Percentiles rank a stretch among this genome's conserved stretches.
These are phyloP conservation scores for Malurus elegans DNA, from an alignment of 2,113 vertebrate genomes.

Conservation along the genomic window DNA sequence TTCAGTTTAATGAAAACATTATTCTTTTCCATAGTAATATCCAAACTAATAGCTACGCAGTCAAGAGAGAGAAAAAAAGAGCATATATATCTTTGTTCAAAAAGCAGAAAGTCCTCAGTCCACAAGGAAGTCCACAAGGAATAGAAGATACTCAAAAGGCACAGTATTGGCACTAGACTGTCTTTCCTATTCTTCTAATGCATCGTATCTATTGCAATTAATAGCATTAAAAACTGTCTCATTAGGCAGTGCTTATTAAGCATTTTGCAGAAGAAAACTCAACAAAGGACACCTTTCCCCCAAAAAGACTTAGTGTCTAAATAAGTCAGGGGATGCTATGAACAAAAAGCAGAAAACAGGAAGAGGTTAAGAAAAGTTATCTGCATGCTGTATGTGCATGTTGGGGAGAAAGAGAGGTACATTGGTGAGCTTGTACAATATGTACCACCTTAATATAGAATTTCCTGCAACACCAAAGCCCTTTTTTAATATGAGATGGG, in stretches of 20 bases:
- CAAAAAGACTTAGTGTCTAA: not conserved
- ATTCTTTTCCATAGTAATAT: not conserved
- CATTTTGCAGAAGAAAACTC: not conserved
- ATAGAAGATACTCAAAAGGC: not conserved
- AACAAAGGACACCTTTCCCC: not conserved
- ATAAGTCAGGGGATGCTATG: not conserved
- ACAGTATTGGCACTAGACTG: not conserved
- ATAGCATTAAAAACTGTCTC: not conserved
- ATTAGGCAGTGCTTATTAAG: not conserved
- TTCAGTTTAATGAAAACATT: not conserved
- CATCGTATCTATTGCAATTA: not conserved
- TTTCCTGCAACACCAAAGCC: not conserved
- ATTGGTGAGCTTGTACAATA: not conserved
- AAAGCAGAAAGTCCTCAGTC: not conserved
- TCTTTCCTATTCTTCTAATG: not conserved
- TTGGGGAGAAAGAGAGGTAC: not conserved
- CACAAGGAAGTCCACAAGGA: not conserved
- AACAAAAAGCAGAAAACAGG: not conserved
- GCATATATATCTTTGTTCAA: not conserved
- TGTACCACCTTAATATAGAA: not conserved
- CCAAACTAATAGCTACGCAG: not conserved
- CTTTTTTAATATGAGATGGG: not conserved
- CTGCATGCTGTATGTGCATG: not conserved
- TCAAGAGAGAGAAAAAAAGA: not conserved
- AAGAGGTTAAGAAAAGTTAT: not conserved